Evolutionary conservation across 2,113 vertebrate species (phyloP).

Genomic region (Saguinus imperator): DNA sequence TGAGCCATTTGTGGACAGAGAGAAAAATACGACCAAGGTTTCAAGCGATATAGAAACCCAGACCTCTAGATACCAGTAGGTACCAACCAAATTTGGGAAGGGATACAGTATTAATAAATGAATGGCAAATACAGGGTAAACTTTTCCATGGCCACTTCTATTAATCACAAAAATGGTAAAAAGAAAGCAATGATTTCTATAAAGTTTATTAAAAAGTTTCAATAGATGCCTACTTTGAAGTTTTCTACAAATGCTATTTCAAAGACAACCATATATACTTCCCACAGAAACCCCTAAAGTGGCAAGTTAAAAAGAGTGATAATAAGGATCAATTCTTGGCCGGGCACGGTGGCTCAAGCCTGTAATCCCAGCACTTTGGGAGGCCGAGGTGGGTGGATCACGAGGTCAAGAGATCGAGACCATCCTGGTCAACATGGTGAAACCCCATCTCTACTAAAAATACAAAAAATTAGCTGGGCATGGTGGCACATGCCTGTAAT

Average conservation of each 20-base stretch:
- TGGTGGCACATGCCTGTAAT: no score
- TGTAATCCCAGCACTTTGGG: no score
- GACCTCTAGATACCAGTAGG: background rate
- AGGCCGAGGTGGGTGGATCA: no score
- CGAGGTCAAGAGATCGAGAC: no score
- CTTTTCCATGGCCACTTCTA: background rate
- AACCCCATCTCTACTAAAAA: no score
- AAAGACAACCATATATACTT: background rate
- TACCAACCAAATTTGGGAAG: background rate
- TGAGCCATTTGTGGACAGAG: background rate
- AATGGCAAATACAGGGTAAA: background rate
- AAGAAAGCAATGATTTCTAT: background rate
- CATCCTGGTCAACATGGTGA: no score
- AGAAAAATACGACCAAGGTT: background rate
- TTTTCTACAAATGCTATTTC: background rate
- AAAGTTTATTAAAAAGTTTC: background rate
- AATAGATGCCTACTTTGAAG: background rate
- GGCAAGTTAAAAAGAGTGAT: background rate
- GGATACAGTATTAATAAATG: background rate
- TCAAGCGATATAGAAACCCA: background rate
- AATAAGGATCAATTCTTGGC: background rate
- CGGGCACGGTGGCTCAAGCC: no score
- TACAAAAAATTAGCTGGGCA: no score
- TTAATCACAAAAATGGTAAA: background rate
- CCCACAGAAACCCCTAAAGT: background rate